Base-by-base conservation (phyloP, 2,888 invertebrate genomes). In the Bellardia pandia region DNA sequence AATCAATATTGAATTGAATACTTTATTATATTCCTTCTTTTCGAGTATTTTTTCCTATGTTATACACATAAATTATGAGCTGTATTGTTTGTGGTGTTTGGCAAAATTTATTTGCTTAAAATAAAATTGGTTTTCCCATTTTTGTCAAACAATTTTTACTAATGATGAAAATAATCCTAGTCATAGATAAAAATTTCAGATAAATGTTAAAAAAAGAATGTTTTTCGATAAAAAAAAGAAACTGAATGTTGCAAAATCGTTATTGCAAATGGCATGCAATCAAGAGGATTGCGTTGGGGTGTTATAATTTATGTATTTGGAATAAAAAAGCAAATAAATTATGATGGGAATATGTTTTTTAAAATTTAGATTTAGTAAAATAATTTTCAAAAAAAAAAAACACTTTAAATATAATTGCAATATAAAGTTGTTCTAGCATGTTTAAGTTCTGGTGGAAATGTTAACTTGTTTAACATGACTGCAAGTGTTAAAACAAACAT, bases 1-100 rank as follows among this genome's bases (percentile, higher is more conserved):
- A 86, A 86, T 86, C 86, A 84, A 86, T 86, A 85, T 76, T 75
- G 85, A 80, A 85, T 79, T 85, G 85, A 85, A 80, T 80, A 85
- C 69, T 79, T 69, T 75, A 75, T 85, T 75, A 75, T 75, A n/a
- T 23, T 40, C 37, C 5, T 33, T 42, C 13, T 40, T 69, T 60
- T 71, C 37, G 14, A 16, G 16, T 53, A 42, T 45, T 60, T 78
- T 66, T 68, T 9, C 68, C 45, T 74, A 23, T 53, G 58, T 85
- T 58, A 4, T 78, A 45, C 40, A 72, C 72, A 60, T 85, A 85
- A 85, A 75, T 85, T 85, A 85, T 85, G 85, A 74, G 60, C 68
- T 75, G 62, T 56, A n/a, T 75, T 77, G 69, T 83, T 51, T 82
- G 66, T 78, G 58, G 72, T 80, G 75, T 76, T 85, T 69, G 75